Conservation (phyloP, 2,888 invertebrate genomes). For the Tridacna gigas region DNA sequence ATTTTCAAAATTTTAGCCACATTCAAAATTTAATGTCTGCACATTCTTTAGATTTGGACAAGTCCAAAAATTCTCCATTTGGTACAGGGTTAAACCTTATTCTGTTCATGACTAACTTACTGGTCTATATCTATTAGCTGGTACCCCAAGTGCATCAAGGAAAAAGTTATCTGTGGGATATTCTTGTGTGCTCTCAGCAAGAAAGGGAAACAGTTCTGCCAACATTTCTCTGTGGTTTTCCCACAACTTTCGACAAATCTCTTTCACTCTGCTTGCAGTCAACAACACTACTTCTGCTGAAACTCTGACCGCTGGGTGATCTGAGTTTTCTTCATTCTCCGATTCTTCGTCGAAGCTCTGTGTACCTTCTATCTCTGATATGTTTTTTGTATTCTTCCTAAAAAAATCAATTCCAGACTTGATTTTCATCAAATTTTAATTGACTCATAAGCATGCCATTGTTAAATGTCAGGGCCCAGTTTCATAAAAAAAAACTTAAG, state of each 20-base stretch:
- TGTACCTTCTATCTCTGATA: neutral
- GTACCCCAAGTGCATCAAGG: constrained; percentile 92
- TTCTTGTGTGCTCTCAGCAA: constrained; percentile 60
- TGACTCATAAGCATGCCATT: no score
- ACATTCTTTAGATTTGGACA: no score
- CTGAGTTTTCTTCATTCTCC: neutral
- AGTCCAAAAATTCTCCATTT: neutral
- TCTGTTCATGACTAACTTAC: constrained; percentile 85
- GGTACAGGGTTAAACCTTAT: neutral
- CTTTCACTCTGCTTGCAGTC: constrained; percentile 82
- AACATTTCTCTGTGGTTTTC: constrained; percentile 89
- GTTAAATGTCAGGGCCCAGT: no score
- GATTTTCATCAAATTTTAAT: no score
- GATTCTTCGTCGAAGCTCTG: constrained; percentile 40
- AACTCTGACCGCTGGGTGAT: constrained; percentile 44
- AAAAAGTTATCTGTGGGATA: constrained; percentile 93
- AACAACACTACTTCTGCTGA: constrained; percentile 69
- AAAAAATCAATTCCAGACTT: neutral
- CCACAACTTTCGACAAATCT: constrained; percentile 88
- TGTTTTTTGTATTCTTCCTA: neutral
- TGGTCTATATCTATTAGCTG: constrained; percentile 95
- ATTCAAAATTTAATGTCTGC: no score
- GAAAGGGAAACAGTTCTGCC: constrained; percentile 86
- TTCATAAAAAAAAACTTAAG: no score
- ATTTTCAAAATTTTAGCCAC: no score